These are phyloP conservation scores for Turritopsis dohrnii DNA, from an alignment of 30 jellyfish, hydroid and myxozoan genomes.

Conservation along the genomic window DNA sequence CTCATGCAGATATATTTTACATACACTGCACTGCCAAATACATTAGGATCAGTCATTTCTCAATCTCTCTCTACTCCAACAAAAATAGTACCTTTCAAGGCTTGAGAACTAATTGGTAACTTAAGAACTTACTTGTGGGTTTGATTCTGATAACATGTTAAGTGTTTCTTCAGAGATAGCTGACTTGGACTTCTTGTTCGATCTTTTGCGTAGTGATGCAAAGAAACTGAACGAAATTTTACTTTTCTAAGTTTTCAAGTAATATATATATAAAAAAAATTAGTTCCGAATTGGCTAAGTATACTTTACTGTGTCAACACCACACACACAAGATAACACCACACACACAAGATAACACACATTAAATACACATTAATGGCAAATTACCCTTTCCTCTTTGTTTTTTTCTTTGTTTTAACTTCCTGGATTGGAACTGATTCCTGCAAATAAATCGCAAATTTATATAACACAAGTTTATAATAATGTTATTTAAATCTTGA, in stretches of 20 bases:
- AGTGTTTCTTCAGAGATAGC: constrained; percentile 43
- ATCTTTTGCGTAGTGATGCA: constrained; percentile 22
- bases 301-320: too few relatives aligned
- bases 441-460: background rate
- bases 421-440: background rate
- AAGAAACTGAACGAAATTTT: background rate
- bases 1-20: too few relatives aligned
- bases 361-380: too few relatives aligned
- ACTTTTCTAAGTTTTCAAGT: background rate
- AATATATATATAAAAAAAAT: too few relatives aligned
- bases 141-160: constrained; percentile 47
- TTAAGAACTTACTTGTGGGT: constrained; percentile 53
- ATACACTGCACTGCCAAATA: too few relatives aligned
- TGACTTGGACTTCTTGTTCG: constrained; percentile 14
- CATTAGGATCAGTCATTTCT: too few relatives aligned
- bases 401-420: background rate
- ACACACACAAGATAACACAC: too few relatives aligned
- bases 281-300: too few relatives aligned
- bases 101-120: background rate
- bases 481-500: background rate
- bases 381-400: constrained; percentile 17
- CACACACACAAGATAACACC: too few relatives aligned
- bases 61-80: too few relatives aligned
- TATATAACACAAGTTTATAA: background rate
- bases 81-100: too few relatives aligned